phyloP scores from a whole-genome alignment of 2,797 vertebrate genomes.

The Ibycter americanus region DNA sequence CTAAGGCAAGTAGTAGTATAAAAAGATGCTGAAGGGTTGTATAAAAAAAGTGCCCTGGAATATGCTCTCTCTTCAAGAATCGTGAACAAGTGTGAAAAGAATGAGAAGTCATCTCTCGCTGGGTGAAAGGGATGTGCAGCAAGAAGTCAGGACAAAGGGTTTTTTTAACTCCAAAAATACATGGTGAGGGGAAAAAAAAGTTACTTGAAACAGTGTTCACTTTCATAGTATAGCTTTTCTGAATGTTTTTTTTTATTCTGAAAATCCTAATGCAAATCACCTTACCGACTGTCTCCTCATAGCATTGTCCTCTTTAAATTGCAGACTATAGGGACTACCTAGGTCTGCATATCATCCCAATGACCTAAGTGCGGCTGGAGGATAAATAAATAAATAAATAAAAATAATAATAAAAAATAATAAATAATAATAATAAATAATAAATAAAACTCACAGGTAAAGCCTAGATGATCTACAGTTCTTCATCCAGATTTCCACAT shows the following conservation, averaged over 20 bases:
- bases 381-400: too few species aligned
- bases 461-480: not conserved
- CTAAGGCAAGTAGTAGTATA: not conserved
- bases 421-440: too few species aligned
- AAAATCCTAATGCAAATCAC: not conserved
- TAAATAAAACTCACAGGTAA: not conserved
- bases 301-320: not conserved
- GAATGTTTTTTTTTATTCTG: not conserved
- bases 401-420: too few species aligned
- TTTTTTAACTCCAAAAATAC: not conserved
- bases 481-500: not conserved
- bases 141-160: not conserved
- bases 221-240: not conserved
- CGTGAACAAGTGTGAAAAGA: not conserved
- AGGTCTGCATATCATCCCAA: not conserved
- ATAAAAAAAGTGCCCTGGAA: not conserved
- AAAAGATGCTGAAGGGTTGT: not conserved
- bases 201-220: not conserved
- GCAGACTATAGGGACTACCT: not conserved
- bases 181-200: accelerated
- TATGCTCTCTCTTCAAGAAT: not conserved
- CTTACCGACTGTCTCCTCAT: not conserved
- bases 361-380: not conserved
- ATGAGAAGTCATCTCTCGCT: not conserved
- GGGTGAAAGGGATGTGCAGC: not conserved